phyloP scores from a whole-genome alignment of 2,888 invertebrate genomes.

The Acleris literana region DNA sequence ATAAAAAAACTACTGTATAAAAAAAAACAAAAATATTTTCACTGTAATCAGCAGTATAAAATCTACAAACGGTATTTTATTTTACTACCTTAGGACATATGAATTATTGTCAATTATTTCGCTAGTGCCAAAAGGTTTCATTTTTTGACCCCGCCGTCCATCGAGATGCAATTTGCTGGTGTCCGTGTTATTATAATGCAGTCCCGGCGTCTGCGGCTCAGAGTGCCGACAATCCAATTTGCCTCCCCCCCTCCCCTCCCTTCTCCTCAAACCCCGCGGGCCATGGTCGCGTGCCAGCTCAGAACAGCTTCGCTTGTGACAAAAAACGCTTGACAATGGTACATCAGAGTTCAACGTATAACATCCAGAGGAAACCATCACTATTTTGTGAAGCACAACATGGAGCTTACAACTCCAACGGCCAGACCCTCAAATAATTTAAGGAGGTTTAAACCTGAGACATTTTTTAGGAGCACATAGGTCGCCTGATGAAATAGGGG shows the following conservation, averaged over 20 bases:
- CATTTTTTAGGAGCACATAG: no score
- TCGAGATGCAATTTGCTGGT: slow-evolving; percentile 1
- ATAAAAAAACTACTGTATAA: no score
- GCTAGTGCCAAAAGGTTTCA: not conserved
- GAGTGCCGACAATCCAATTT: slow-evolving; percentile 30
- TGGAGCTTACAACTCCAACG: no score
- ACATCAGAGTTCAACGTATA: not conserved
- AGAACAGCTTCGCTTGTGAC: not conserved
- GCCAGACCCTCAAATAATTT: no score
- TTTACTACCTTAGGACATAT: no score
- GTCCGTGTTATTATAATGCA: slow-evolving; percentile 27
- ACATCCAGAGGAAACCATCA: not conserved
- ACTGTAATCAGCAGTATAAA: no score
- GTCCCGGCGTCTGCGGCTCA: slow-evolving; percentile 1
- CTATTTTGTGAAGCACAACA: no score
- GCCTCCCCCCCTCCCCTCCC: slow-evolving; percentile 7
- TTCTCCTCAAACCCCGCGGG: not conserved
- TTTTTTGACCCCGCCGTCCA: not conserved
- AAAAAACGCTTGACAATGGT: not conserved
- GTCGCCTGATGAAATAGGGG: no score
- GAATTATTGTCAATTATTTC: no score
- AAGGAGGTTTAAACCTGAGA: no score
- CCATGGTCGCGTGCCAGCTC: not conserved
- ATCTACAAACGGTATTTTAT: no score
- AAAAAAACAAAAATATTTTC: no score